Evolutionary conservation across 2,113 vertebrate genomes (phyloP).

Genomic region (Promerops cafer): DNA sequence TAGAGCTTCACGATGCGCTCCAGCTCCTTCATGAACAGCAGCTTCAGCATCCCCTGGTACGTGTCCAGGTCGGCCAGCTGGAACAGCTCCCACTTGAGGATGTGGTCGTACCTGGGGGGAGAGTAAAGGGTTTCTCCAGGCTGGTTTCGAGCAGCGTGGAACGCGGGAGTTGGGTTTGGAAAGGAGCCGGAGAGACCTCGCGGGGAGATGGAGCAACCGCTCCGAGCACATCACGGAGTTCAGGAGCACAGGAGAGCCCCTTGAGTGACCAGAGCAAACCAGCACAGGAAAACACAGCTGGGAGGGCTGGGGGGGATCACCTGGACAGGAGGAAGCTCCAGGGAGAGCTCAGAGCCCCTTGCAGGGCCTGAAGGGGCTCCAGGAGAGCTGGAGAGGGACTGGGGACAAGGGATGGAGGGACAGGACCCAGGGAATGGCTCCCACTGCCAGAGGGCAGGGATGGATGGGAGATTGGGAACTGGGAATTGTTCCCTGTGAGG

Average conservation of each 20-base stretch:
- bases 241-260: rapidly evolving
- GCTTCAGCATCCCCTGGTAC: constrained; percentile 98
- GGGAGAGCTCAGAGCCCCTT: background rate
- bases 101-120: constrained; percentile 83
- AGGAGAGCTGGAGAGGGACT: background rate
- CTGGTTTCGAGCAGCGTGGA: too few species aligned
- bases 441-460: background rate
- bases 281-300: background rate
- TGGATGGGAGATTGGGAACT: background rate
- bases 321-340: background rate
- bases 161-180: background rate
- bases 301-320: rapidly evolving
- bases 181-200: background rate
- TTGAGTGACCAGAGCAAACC: rapidly evolving
- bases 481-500: rapidly evolving
- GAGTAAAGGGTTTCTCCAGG: rapidly evolving
- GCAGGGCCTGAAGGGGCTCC: background rate
- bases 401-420: background rate
- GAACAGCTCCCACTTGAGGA: constrained; percentile 98
- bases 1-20: constrained; percentile 97
- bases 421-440: background rate
- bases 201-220: background rate
- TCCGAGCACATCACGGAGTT: rapidly evolving
- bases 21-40: constrained; percentile 99
- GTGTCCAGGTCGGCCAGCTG: constrained; percentile 97